A percentile compares a stretch with the other conserved stretches of the same genome.
phyloP scores from a whole-genome alignment of 2,113 vertebrate species.

The Solenodon paradoxus region DNA sequence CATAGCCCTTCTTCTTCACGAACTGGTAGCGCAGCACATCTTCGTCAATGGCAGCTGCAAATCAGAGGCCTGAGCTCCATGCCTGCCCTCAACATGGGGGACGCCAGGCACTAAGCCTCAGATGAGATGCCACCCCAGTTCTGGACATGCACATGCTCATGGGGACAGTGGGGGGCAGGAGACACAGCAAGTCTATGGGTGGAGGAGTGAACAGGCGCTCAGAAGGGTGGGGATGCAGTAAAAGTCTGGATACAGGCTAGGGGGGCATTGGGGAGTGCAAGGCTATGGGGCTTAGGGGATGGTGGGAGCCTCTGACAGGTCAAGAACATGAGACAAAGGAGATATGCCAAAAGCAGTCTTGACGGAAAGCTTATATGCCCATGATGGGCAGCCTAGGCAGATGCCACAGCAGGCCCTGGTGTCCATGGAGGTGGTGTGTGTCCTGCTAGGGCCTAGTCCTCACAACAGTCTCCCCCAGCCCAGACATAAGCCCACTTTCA shows the following conservation, averaged over 20 bases:
- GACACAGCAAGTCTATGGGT: not conserved
- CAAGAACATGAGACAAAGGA: not conserved
- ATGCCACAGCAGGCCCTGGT: not conserved
- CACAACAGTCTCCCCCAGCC: not conserved
- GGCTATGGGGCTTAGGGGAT: not conserved
- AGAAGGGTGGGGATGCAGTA: not conserved
- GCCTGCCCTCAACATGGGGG: not conserved
- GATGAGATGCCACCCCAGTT: not conserved
- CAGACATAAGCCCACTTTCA: not conserved
- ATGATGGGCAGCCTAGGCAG: not conserved
- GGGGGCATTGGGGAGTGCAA: not conserved
- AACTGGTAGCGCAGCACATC: slow-evolving; percentile 93
- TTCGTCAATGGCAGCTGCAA: slow-evolving; percentile 90
- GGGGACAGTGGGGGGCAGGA: too few species aligned
- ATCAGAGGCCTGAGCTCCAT: not conserved
- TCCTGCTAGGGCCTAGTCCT: too few species aligned
- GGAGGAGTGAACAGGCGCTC: not conserved
- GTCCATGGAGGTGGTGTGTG: fast-evolving
- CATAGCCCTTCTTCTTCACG: slow-evolving; percentile 97
- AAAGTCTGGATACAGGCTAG: not conserved
- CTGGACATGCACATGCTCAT: not conserved
- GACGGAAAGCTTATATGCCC: not conserved
- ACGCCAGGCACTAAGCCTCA: not conserved
- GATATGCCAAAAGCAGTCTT: not conserved
- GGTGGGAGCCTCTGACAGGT: not conserved